Percentiles rank a stretch among this genome's conserved stretches.
Evolutionary conservation across 2,797 vertebrate genomes (phyloP).

Genomic region (Poeciliopsis gracilis): DNA sequence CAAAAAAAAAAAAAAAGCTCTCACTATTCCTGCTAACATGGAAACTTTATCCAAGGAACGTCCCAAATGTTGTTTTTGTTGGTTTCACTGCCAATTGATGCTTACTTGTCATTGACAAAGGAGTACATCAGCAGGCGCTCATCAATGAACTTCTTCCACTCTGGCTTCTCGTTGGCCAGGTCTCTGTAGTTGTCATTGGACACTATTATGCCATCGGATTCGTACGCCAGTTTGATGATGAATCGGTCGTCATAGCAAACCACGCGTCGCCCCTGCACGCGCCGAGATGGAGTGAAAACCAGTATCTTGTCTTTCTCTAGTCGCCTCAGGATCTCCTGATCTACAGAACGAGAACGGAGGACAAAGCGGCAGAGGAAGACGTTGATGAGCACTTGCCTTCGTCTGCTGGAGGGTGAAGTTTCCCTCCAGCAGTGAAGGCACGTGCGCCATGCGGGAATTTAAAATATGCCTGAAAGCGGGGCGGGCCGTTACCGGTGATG

Average conservation of each 20-base stretch:
- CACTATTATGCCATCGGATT: conserved; percentile 96
- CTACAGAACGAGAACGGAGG: conserved; percentile 65
- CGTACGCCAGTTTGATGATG: conserved; percentile 95
- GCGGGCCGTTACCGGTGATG: conserved; percentile 87
- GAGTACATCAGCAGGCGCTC: conserved; percentile 98
- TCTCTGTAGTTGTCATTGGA: conserved; percentile 99
- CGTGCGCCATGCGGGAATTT: neutral
- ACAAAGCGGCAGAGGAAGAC: neutral
- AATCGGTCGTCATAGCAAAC: conserved; percentile 98
- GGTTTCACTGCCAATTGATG: neutral
- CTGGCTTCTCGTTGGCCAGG: conserved; percentile 95
- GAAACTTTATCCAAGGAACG: neutral
- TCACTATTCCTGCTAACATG: neutral
- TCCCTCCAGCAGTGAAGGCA: neutral
- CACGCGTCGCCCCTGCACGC: conserved; percentile 94
- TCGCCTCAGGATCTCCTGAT: conserved; percentile 93
- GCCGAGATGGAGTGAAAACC: conserved; percentile 95
- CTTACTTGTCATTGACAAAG: conserved; percentile 99
- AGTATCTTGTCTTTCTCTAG: conserved; percentile 96
- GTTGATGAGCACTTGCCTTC: neutral
- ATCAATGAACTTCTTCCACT: conserved; percentile 99
- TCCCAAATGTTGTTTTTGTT: neutral
- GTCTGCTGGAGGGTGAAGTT: neutral
- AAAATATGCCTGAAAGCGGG: neutral
- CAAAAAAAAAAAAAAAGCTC: too few relatives aligned